A percentile compares a stretch with the other conserved stretches of the same genome.
phyloP scores from a whole-genome alignment of 2,888 invertebrate genomes.

The Monoplex corrugatus region DNA sequence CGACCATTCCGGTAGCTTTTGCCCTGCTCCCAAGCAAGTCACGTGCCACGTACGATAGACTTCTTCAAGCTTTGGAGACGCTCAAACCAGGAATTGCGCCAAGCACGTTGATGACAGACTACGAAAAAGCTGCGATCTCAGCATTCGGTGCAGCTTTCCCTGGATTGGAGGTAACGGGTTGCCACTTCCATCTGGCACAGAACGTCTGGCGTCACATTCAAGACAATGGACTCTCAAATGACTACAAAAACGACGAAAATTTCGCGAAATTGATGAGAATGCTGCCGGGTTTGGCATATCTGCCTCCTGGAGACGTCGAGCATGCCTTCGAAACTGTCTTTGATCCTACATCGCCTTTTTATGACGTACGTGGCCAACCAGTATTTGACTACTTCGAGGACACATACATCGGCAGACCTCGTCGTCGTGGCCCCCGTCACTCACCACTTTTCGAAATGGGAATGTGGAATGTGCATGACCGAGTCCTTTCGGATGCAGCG shows the following conservation, averaged over 20 bases:
- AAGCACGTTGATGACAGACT: slow-evolving; percentile 34
- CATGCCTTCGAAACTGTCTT: slow-evolving; percentile 36
- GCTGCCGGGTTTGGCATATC: slow-evolving; percentile 38
- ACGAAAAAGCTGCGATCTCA: slow-evolving; percentile 17
- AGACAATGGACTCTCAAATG: slow-evolving; percentile 25
- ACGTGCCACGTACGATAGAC: slow-evolving; percentile 27
- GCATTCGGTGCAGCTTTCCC: slow-evolving; percentile 22
- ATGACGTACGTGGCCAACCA: slow-evolving; percentile 30
- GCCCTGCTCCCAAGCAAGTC: slow-evolving; percentile 39
- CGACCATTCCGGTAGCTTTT: not conserved
- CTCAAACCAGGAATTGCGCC: slow-evolving; percentile 33
- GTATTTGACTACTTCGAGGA: slow-evolving; percentile 36
- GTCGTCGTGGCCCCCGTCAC: slow-evolving; percentile 5
- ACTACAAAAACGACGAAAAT: slow-evolving; percentile 33
- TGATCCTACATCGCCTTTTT: slow-evolving; percentile 24
- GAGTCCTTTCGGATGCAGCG: slow-evolving; percentile 12
- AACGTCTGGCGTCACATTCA: slow-evolving; percentile 30
- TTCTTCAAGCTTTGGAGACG: slow-evolving; percentile 27
- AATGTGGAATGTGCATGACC: slow-evolving; percentile 29
- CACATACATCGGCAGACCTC: slow-evolving; percentile 35
- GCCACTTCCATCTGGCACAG: slow-evolving; percentile 34
- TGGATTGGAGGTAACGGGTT: slow-evolving; percentile 10
- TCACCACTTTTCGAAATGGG: not conserved
- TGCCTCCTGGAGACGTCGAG: slow-evolving; percentile 11
- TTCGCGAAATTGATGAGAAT: slow-evolving; percentile 35